Evolutionary conservation across 2,113 vertebrate species (phyloP), one percentile per base, ranked within the genome.

Genomic region (Arothron firmamentum): DNA sequence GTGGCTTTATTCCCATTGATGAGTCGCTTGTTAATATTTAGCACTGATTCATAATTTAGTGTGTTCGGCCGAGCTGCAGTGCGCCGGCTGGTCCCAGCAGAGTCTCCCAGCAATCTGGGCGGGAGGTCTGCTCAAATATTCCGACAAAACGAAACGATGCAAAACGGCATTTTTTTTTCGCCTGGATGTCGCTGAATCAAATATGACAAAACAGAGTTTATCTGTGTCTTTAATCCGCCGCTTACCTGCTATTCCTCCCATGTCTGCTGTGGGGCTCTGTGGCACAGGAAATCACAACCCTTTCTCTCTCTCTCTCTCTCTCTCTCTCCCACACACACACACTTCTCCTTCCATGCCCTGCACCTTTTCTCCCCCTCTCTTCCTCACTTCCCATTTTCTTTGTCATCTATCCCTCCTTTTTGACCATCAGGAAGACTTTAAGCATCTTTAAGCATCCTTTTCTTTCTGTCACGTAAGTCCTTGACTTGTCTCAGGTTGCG

Each of bases 241-340:
- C 10, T 57, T 46, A 69, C 80, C 83, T 92, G 90, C 88, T 87
- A 77, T 91, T 88, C 90, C 89, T 53, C 55, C 34, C 73, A 20
- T 71, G 82, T 85, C 90, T 90, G 90, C 88, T 91, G 85, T 88
- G 90, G 80, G 90, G 88, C 90, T 90, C 89, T 91, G 87, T 85
- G 85, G 85, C 83, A 87, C 82, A 84, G 85, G 70, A 89, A 90
- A 91, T 90, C 78, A 75, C 74, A 62, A 53, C 13, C 6, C 14
- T 8, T 46, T 74, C 70, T 67, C 60, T 56, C 56, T 65, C 52
- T 59, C 74, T 65, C 53, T 6, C 21, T 48, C 58, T 53, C 52
- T 61, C 52, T 53, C 54, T 17, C 54, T 23, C 41, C 23, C 61
- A 3, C 25, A 2, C 25, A 28, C 25, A 28, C 25, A 28, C 25